Evolutionary conservation across 1,140 invertebrate genomes (phyloP).

Genomic region (Pseudomyrmex flavicornis): DNA sequence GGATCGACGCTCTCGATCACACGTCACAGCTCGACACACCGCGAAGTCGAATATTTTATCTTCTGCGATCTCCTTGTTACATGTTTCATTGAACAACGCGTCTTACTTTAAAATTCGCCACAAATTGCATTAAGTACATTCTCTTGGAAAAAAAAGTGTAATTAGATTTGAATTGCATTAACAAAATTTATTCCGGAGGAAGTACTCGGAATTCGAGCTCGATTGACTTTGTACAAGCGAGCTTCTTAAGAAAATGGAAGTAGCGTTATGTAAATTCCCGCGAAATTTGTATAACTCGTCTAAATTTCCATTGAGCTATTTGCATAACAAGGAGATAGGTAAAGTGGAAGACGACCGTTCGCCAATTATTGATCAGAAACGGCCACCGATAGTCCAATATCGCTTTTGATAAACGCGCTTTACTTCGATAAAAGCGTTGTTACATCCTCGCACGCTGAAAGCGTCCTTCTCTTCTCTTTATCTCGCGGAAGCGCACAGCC

Average conservation of each 20-base stretch:
- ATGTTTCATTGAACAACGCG: too few relatives aligned
- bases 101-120: too few relatives aligned
- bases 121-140: too few relatives aligned
- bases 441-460: background rate
- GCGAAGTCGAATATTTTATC: background rate
- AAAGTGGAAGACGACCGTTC: background rate
- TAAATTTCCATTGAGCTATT: conserved; percentile 29
- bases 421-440: conserved; percentile 22
- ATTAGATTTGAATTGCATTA: background rate
- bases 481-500: conserved; percentile 16
- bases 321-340: conserved; percentile 2
- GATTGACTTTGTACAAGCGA: conserved; percentile 9
- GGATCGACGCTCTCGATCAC: conserved; percentile 16
- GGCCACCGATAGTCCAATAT: conserved; percentile 3
- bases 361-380: conserved; percentile 5
- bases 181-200: conserved; percentile 1
- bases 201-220: background rate
- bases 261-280: background rate
- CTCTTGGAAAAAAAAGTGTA: background rate
- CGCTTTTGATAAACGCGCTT: conserved; percentile 34
- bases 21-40: background rate
- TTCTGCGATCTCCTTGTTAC: too few relatives aligned
- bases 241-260: background rate
- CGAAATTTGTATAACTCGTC: conserved; percentile 13
- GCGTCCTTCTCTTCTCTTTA: conserved; percentile 22